Conservation (phyloP, 2,113 vertebrate genomes). For the Pollachius pollachius region DNA sequence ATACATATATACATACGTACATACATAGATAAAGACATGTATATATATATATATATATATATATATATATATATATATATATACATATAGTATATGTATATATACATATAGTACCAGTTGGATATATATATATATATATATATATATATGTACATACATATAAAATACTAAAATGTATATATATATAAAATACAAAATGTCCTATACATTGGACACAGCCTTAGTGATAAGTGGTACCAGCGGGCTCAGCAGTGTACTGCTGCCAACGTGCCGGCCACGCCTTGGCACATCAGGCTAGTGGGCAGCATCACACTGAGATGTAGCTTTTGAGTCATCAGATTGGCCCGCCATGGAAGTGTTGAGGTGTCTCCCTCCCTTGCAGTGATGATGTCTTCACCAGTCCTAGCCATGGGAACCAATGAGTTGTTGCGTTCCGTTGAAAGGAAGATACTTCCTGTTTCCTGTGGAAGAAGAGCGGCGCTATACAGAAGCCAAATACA, state of each 20-base stretch:
- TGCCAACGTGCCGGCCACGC: too few species aligned
- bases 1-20: too few species aligned
- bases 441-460: slow-evolving; percentile 54
- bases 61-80: background rate
- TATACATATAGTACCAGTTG: too few species aligned
- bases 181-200: too few species aligned
- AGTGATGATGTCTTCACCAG: background rate
- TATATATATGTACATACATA: too few species aligned
- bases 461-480: slow-evolving; percentile 28
- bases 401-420: slow-evolving; percentile 47
- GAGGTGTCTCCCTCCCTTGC: background rate
- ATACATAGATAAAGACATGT: too few species aligned
- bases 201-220: too few species aligned
- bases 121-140: too few species aligned
- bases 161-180: too few species aligned
- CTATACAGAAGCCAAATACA: background rate
- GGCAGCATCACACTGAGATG: background rate
- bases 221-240: too few species aligned
- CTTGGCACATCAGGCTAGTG: background rate
- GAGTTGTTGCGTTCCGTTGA: slow-evolving; percentile 10
- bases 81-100: background rate
- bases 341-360: background rate
- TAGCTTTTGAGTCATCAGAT: background rate
- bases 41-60: background rate
- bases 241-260: too few species aligned